Conservation (phyloP, 2,113 vertebrate species). For the Sphyrna mokarran region DNA sequence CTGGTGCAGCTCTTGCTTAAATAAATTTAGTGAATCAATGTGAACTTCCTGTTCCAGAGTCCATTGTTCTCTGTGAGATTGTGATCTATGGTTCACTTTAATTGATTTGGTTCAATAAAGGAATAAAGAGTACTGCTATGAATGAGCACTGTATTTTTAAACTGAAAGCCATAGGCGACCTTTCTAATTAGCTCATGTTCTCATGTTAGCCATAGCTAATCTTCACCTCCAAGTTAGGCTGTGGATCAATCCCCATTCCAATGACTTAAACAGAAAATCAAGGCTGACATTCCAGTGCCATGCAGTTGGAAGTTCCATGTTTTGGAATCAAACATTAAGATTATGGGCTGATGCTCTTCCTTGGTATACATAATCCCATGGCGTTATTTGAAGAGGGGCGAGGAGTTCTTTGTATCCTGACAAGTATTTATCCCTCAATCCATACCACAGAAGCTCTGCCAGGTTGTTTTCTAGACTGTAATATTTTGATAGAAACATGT, state of each 20-base stretch:
- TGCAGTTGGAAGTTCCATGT: not conserved
- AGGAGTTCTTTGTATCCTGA: not conserved
- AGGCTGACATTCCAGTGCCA: not conserved
- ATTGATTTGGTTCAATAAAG: not conserved
- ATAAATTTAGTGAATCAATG: not conserved
- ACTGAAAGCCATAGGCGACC: no score
- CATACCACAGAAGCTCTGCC: not conserved
- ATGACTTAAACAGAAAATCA: not conserved
- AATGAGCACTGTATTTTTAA: not conserved
- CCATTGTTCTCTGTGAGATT: not conserved
- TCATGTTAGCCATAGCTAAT: no score
- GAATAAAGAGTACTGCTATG: not conserved
- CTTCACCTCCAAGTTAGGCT: not conserved
- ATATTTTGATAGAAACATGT: not conserved
- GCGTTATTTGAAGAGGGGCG: not conserved
- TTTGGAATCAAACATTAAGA: not conserved
- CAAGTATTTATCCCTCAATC: not conserved
- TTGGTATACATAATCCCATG: not conserved
- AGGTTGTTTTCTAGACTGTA: not conserved
- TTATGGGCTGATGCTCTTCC: not conserved
- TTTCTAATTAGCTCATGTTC: no score
- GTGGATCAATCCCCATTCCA: not conserved
- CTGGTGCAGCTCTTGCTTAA: not conserved
- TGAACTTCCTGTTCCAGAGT: not conserved
- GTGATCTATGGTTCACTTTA: not conserved